These are phyloP conservation scores for Sander lucioperca DNA, from an alignment of 2,113 vertebrate species.

Conservation along the genomic window DNA sequence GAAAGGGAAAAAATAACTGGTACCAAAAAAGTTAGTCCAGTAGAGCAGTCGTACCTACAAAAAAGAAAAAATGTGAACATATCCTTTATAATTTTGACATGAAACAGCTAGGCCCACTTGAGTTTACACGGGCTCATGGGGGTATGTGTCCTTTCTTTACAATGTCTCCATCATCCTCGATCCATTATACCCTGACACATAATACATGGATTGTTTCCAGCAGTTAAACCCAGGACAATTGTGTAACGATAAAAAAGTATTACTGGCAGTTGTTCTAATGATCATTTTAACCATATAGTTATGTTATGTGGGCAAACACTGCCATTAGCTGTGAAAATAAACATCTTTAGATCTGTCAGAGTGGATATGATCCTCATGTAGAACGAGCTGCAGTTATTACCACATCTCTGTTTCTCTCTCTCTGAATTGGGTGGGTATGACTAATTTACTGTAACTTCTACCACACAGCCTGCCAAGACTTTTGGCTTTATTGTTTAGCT, in stretches of 20 bases:
- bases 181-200: neutral
- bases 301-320: conserved; percentile 39
- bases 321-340: conserved; percentile 52
- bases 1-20: too few relatives aligned
- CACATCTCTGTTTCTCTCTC: conserved; percentile 28
- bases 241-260: conserved; percentile 20
- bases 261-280: conserved; percentile 22
- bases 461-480: conserved; percentile 44
- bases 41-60: too few relatives aligned
- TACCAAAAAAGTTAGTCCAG: too few relatives aligned
- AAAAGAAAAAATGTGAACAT: too few relatives aligned
- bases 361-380: conserved; percentile 33
- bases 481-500: conserved; percentile 60
- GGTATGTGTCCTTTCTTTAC: neutral
- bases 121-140: neutral
- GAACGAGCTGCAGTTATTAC: conserved; percentile 45
- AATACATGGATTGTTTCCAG: neutral
- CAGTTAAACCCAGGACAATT: conserved; percentile 1
- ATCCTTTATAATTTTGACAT: neutral
- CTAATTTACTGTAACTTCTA: conserved; percentile 60
- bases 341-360: conserved; percentile 42
- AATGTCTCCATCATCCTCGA: neutral
- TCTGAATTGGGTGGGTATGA: conserved; percentile 35
- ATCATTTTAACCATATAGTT: conserved; percentile 13
- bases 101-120: neutral